Evolutionary conservation across 92 coral and sea anemone species (phyloP), one percentile per base, ranked within the genome.

Genomic region (Diadumene lineata): DNA sequence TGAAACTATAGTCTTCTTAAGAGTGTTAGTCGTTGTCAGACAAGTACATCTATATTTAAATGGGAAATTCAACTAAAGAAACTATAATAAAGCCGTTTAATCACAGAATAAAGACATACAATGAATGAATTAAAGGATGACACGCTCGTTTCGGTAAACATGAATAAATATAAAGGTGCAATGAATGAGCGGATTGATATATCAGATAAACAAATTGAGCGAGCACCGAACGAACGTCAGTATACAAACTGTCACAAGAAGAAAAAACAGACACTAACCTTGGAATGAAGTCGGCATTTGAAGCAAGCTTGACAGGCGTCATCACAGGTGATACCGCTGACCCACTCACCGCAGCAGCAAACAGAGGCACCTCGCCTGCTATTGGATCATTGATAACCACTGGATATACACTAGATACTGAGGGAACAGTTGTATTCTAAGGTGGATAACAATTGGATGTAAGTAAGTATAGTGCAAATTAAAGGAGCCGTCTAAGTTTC

Each of bases 211-310:
- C 13, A 13, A 38, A 38, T 38, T n/a, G n/a, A n/a, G n/a, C n/a
- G n/a, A n/a, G n/a, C n/a, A n/a, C n/a, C n/a, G n/a, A n/a, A n/a
- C n/a, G n/a, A 38, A 38, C 13, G 48, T 38, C 48, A 38, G 13
- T 13, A 38, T 4, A 38, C 6, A 4, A 38, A 4, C 13, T 38
- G 13, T 38, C 48, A 38, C 30, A 46, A n/a, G 29, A 15, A 19
- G 3, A 26, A 58, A 0, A 17, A 23, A 18, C 15, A 19, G 7
- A 25, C 1, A 38, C 84, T 43, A 75, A 94, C 98, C 98, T 91
- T 68, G 97, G 97, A 28, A 94, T 86, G 53, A 86, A 94, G 61
- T 94, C 98, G 32, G 98, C 96, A 43, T 81, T 65, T 1, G 90
- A 15, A 48, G 98, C 84, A 29, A 94, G 82, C 55, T 53, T 76